Evolutionary conservation across 2,888 invertebrate species (phyloP), one percentile per base, ranked within the genome.

Genomic region (Drosophila rubida): DNA sequence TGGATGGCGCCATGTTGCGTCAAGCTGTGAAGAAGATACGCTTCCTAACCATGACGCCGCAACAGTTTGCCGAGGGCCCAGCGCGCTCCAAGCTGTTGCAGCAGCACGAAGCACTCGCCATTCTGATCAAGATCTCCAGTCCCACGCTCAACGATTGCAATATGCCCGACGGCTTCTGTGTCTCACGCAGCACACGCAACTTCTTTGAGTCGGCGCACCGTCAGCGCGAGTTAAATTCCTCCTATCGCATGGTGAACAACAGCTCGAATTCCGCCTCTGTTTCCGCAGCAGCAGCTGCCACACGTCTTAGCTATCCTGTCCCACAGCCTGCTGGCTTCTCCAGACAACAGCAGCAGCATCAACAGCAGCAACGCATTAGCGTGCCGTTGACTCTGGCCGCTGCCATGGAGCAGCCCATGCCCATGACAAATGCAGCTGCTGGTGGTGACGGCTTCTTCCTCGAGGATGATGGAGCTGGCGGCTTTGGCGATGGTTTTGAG

Each of bases 41-140:
- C 22, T 97, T 97, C 91, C 93, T 97, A 9, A 96, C 96, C 0
- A 92, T 97, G 75, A 94, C 95, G 0, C 95, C 96, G 0, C 95
- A 96, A 89, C 95, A 96, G 92, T 97, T 97, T 90, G 96, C 97
- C 0, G 95, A 96, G 83, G 96, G 96, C 0, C 96, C 96, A 0
- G 96, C 96, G 0, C 93, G 95, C 50, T 96, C 96, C 11, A 92
- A 93, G n/a, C 92, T 97, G 7, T 93, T 97, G 23, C 93, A 95
- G 0, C 95, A 96, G 90, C 93, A 95, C 1, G 97, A 97, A 89
- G 95, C 96, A 11, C 95, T 96, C 87, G 94, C 96, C 0, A 95
- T 97, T 60, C 93, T 97, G 1, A 96, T 97, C 94, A 96, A 96
- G 90, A 96, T 97, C 65, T 94, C 96, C 16, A 95, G 95, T 16